Percentiles rank a stretch among this genome's conserved stretches.
These are phyloP conservation scores for Ascidia mentula DNA, from an alignment of 23 tunicate genomes.

Conservation along the genomic window DNA sequence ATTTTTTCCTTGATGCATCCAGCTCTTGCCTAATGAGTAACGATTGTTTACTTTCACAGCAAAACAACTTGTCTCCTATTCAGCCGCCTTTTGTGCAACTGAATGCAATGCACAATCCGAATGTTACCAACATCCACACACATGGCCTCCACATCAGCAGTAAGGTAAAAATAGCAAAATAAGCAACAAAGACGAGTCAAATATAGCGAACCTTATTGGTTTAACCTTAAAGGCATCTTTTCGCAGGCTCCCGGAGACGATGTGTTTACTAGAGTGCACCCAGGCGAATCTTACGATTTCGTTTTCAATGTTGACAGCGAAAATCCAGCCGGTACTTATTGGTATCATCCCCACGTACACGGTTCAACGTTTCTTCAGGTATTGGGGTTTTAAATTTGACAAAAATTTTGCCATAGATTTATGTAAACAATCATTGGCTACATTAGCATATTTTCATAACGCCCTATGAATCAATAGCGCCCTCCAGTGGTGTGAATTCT, in stretches of 20 bases:
- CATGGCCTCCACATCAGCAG: conserved; percentile 82
- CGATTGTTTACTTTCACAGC: not conserved
- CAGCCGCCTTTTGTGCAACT: conserved; percentile 6
- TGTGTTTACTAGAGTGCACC: conserved; percentile 52
- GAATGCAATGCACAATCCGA: conserved; percentile 42
- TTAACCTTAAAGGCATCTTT: too few relatives aligned
- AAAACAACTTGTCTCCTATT: conserved; percentile 15
- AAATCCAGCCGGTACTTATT: conserved; percentile 78
- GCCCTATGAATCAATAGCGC: too few relatives aligned
- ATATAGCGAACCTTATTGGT: too few relatives aligned
- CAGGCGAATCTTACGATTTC: conserved; percentile 34
- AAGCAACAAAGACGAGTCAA: too few relatives aligned
- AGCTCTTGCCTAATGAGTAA: too few relatives aligned
- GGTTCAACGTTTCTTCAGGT: conserved; percentile 74
- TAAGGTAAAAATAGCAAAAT: conserved; percentile 28
- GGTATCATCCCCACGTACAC: conserved; percentile 87
- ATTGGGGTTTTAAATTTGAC: too few relatives aligned
- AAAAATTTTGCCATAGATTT: too few relatives aligned
- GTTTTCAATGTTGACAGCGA: conserved; percentile 35
- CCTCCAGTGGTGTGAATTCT: too few relatives aligned
- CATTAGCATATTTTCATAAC: too few relatives aligned
- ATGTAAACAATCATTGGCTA: too few relatives aligned
- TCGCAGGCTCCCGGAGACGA: conserved; percentile 71
- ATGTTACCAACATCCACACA: conserved; percentile 61
- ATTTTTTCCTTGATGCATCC: too few relatives aligned